Evolutionary conservation across 2,797 vertebrate genomes (phyloP).

Genomic region (Sebastes kiyomatsui): DNA sequence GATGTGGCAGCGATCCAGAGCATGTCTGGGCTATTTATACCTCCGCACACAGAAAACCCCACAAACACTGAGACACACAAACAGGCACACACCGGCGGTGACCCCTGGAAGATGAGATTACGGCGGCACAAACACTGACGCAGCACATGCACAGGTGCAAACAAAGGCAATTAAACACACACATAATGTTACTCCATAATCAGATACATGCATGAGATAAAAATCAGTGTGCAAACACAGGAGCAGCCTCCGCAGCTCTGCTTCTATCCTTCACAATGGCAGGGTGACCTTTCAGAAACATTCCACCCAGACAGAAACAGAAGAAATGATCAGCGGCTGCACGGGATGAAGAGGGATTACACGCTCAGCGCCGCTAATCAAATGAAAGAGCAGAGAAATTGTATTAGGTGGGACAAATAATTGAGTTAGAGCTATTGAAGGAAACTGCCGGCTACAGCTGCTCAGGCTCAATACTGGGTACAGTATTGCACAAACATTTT

Average conservation of each 20-base stretch:
- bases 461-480: constrained; percentile 9
- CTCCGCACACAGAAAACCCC: neutral
- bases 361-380: constrained; percentile 74
- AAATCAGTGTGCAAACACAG: constrained; percentile 37
- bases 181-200: neutral
- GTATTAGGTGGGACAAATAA: constrained; percentile 75
- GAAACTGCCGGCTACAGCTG: constrained; percentile 61
- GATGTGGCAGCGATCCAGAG: constrained; percentile 1
- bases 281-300: constrained; percentile 64
- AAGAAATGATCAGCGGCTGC: constrained; percentile 54
- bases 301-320: constrained; percentile 47
- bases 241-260: constrained; percentile 25
- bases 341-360: constrained; percentile 76
- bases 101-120: constrained; percentile 44
- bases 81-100: neutral
- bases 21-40: constrained; percentile 37
- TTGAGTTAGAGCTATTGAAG: constrained; percentile 74
- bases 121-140: constrained; percentile 24
- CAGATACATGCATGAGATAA: constrained; percentile 34
- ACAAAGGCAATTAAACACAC: constrained; percentile 49
- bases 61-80: neutral
- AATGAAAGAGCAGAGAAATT: constrained; percentile 78
- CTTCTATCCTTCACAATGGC: constrained; percentile 63
- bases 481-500: constrained; percentile 8
- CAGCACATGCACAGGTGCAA: constrained; percentile 48